A percentile compares a stretch with the other conserved stretches of the same genome.
These are phyloP conservation scores for Autographa gamma DNA, from an alignment of 2,888 invertebrate species.

Conservation along the genomic window DNA sequence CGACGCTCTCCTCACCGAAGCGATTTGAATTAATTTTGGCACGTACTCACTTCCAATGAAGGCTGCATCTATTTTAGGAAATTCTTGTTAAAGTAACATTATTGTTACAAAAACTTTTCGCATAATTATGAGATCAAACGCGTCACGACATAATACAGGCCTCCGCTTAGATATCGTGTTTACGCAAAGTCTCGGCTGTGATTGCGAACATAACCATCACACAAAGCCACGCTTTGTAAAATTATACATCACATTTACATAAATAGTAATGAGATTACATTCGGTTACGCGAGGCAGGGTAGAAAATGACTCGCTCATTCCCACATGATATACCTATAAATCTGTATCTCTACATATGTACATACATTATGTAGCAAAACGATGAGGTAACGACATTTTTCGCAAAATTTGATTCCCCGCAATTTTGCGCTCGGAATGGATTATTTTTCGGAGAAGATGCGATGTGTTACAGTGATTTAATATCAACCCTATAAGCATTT, in stretches of 20 bases:
- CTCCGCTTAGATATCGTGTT: constrained; percentile 16
- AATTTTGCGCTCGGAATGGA: constrained; percentile 76
- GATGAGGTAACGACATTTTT: constrained; percentile 79
- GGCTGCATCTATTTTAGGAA: constrained; percentile 18
- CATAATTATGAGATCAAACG: constrained; percentile 17
- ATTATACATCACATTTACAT: constrained; percentile 58
- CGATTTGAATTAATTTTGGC: constrained; percentile 61
- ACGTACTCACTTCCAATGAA: constrained; percentile 44
- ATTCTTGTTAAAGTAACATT: constrained; percentile 13
- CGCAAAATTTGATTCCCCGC: constrained; percentile 81
- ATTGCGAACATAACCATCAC: constrained; percentile 41
- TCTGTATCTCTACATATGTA: constrained; percentile 62
- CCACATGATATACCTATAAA: constrained; percentile 67
- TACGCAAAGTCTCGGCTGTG: constrained; percentile 36
- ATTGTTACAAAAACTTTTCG: neutral
- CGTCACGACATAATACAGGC: neutral
- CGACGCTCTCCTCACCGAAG: constrained; percentile 37
- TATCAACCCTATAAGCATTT: constrained; percentile 55
- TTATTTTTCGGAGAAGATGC: constrained; percentile 71
- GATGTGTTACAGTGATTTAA: constrained; percentile 70
- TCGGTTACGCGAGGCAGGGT: constrained; percentile 61
- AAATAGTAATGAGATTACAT: constrained; percentile 63
- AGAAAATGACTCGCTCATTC: constrained; percentile 70
- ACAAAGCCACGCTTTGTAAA: constrained; percentile 51
- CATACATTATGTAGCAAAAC: constrained; percentile 69